phyloP scores from a whole-genome alignment of 2,113 vertebrate genomes.

The Pluvianellus socialis region DNA sequence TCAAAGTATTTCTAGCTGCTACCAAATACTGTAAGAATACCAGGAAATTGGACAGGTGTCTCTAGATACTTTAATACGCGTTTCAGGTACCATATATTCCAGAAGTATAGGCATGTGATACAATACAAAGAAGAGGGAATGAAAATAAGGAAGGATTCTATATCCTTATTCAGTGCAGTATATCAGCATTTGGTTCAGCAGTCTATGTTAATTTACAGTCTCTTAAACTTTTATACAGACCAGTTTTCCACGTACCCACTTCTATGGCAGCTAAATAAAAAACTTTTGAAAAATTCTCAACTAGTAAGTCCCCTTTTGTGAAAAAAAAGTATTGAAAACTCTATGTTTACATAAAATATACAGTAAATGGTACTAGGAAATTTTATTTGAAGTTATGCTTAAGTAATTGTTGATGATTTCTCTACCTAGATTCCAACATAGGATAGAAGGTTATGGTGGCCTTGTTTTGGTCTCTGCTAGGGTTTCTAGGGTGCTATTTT shows the following conservation, averaged over 20 bases:
- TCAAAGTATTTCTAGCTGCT: background rate
- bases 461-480: background rate
- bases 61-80: background rate
- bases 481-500: background rate
- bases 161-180: background rate
- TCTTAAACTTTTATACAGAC: background rate
- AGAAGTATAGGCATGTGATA: background rate
- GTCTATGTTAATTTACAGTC: background rate
- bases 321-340: background rate
- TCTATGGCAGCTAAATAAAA: background rate
- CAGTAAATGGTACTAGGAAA: background rate
- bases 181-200: background rate
- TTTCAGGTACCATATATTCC: background rate
- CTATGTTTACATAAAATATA: background rate
- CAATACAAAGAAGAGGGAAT: background rate
- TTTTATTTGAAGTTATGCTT: background rate
- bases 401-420: background rate
- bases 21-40: background rate
- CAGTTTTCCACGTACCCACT: background rate
- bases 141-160: background rate
- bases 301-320: background rate
- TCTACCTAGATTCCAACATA: background rate
- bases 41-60: background rate
- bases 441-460: background rate
- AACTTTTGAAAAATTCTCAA: background rate